Evolutionary conservation across 2,888 invertebrate genomes (phyloP).

Genomic region (Teleiodes luculella): DNA sequence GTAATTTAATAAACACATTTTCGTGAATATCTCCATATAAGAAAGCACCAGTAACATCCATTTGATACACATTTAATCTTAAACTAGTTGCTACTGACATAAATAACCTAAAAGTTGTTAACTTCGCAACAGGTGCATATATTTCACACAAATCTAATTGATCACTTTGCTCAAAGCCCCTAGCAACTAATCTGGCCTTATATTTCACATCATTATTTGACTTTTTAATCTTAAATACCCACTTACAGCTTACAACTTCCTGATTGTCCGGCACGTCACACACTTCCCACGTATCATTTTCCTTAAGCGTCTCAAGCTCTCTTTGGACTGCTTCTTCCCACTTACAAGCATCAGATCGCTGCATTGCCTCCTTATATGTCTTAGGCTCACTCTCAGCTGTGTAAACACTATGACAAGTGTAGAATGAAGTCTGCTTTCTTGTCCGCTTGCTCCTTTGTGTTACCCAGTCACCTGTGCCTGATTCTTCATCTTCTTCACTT

Average conservation of each 20-base stretch:
- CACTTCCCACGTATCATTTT: background rate
- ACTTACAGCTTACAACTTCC: slow-evolving; percentile 25
- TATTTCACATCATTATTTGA: too few species aligned
- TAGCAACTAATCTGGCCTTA: slow-evolving; percentile 24
- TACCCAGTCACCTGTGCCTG: too few species aligned
- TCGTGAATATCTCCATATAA: slow-evolving; percentile 23
- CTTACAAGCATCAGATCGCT: slow-evolving; percentile 18
- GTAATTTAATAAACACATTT: slow-evolving; percentile 18
- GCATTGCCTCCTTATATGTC: slow-evolving; percentile 25
- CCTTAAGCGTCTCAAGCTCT: background rate
- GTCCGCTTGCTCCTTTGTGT: too few species aligned
- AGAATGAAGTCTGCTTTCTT: slow-evolving; percentile 21
- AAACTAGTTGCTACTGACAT: slow-evolving; percentile 22
- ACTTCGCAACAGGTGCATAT: slow-evolving; percentile 27
- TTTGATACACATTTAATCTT: slow-evolving; percentile 21
- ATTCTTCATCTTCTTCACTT: too few species aligned
- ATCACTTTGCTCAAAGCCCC: slow-evolving; percentile 24
- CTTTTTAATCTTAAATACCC: slow-evolving; percentile 30
- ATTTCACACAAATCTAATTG: slow-evolving; percentile 15
- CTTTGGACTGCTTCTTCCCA: slow-evolving; percentile 14
- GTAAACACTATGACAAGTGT: slow-evolving; percentile 17
- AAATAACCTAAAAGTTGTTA: slow-evolving; percentile 26
- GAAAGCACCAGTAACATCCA: slow-evolving; percentile 25
- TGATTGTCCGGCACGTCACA: background rate
- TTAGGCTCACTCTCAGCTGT: slow-evolving; percentile 18